Percentiles rank a stretch among this genome's conserved stretches.
These are phyloP conservation scores for Mythimna albipuncta DNA, from an alignment of 2,888 invertebrate species.

Conservation along the genomic window DNA sequence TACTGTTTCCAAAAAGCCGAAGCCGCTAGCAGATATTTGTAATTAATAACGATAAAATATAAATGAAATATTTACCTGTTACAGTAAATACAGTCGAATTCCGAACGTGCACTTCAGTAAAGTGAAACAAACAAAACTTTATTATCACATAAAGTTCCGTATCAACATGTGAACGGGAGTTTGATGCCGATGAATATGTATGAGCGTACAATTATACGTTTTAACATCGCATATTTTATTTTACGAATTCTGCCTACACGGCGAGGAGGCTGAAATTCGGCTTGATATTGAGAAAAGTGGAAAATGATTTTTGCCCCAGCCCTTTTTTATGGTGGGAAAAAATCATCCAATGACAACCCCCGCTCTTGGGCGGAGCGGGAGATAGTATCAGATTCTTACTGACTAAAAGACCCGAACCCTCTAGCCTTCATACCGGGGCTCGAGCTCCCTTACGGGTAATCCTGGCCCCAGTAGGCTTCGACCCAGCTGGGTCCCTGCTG, in stretches of 20 bases:
- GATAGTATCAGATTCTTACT: no score
- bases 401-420: no score
- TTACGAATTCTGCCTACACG: not conserved
- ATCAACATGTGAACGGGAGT: conserved; percentile 42
- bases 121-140: conserved; percentile 47
- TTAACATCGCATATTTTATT: conserved; percentile 13
- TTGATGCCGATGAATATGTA: conserved; percentile 47
- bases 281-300: not conserved
- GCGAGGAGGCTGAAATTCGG: not conserved
- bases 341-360: no score
- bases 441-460: no score
- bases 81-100: conserved; percentile 8
- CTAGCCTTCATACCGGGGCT: no score
- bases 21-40: not conserved
- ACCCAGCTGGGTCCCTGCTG: no score
- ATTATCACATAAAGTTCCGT: conserved; percentile 32
- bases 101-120: conserved; percentile 20
- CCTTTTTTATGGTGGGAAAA: no score
- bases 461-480: no score
- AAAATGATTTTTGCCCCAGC: not conserved
- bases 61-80: conserved; percentile 17
- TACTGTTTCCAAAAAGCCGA: no score
- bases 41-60: conserved; percentile 9
- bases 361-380: no score
- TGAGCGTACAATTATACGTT: conserved; percentile 25